A percentile compares a stretch with the other conserved stretches of the same genome.
Conservation (phyloP, 2,888 invertebrate species). For the Platynereis dumerilii region DNA sequence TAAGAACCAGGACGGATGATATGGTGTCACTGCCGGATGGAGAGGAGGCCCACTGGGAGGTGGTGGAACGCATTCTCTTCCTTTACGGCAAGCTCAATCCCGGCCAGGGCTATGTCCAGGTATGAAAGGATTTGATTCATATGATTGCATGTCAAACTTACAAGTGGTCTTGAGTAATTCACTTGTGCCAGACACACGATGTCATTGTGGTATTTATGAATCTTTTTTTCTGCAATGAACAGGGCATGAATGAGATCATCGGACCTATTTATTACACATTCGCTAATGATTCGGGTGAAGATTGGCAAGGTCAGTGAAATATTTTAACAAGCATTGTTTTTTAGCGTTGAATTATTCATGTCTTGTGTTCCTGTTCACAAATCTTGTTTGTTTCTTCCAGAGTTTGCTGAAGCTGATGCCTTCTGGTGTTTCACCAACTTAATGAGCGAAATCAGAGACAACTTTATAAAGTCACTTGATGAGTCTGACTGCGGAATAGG, state of each 20-base stretch:
- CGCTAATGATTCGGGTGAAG: conserved; percentile 83
- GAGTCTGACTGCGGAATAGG: conserved; percentile 78
- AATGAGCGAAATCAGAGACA: conserved; percentile 95
- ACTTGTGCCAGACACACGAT: background rate
- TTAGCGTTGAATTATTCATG: too few species aligned
- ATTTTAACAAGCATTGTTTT: too few species aligned
- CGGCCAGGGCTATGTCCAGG: conserved; percentile 81
- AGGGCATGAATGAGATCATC: conserved; percentile 99
- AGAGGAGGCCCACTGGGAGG: conserved; percentile 98
- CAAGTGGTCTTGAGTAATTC: background rate
- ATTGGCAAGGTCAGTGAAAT: conserved; percentile 78
- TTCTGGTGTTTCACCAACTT: conserved; percentile 98
- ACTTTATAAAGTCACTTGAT: conserved; percentile 92
- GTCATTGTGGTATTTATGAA: too few species aligned
- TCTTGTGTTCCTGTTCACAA: too few species aligned
- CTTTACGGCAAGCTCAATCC: conserved; percentile 98
- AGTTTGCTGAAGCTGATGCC: conserved; percentile 93
- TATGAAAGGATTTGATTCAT: conserved; percentile 39
- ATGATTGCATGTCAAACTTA: background rate
- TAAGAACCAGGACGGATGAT: conserved; percentile 23
- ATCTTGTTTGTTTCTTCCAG: conserved; percentile 68
- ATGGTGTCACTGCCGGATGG: conserved; percentile 75
- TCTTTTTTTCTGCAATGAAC: conserved; percentile 55
- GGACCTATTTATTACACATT: conserved; percentile 98
- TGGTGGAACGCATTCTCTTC: conserved; percentile 94